A percentile compares a stretch with the other conserved stretches of the same genome.
Conservation (phyloP, 2,113 vertebrate genomes). For the Syngnathus scovelli region DNA sequence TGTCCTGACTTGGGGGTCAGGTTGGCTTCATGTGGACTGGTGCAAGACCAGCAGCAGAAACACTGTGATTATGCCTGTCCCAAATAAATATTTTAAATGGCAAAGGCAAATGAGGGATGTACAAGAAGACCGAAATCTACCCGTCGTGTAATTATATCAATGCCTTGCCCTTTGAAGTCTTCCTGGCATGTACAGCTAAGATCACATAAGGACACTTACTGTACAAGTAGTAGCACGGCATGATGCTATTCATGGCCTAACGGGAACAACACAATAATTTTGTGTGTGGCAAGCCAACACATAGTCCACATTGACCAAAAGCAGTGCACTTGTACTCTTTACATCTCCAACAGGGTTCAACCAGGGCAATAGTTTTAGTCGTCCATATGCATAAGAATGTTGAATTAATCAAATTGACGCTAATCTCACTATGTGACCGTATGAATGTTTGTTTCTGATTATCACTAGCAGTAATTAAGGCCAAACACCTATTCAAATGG, state of each 20-base stretch:
- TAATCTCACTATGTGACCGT: not conserved
- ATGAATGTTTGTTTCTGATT: not conserved
- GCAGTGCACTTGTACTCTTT: conserved; percentile 20
- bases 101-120: conserved; percentile 33
- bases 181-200: conserved; percentile 12
- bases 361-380: not conserved
- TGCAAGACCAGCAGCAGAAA: conserved; percentile 16
- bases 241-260: conserved; percentile 19
- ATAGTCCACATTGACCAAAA: conserved; percentile 13
- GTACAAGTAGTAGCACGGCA: conserved; percentile 2
- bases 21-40: conserved; percentile 8
- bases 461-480: too few species aligned
- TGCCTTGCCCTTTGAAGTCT: conserved; percentile 12
- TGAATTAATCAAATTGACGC: not conserved
- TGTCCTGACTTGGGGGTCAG: conserved; percentile 19
- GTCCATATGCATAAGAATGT: not conserved
- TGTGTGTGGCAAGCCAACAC: conserved; percentile 10
- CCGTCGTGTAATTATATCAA: conserved; percentile 43
- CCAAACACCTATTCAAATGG: too few species aligned
- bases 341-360: conserved; percentile 19
- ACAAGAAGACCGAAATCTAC: conserved; percentile 22
- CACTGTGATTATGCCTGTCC: conserved; percentile 52
- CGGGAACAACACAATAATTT: conserved; percentile 15
- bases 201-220: conserved; percentile 29
- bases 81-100: conserved; percentile 54